Evolutionary conservation across 2,113 vertebrate genomes (phyloP), one percentile per base, ranked within the genome.

Genomic region (Eupsittula cactorum): DNA sequence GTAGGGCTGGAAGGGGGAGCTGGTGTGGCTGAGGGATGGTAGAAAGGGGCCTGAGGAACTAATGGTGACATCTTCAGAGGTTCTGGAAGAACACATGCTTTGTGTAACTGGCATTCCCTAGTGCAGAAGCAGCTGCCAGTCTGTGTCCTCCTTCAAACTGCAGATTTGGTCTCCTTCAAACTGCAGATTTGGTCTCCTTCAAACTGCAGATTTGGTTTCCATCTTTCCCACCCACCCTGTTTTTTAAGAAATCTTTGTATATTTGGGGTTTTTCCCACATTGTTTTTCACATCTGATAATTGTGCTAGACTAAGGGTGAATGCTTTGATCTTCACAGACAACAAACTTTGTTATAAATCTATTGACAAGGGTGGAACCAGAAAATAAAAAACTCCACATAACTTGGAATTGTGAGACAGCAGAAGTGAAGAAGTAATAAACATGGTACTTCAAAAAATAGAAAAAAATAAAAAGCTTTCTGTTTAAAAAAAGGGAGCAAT

Each of bases 281-380:
- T 85, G 37, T 78, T 94, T 86, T 92, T 88, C 55, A 52, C 44
- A 27, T 88, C 77, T 79, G 35, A 78, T 82, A 88, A 84, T 71
- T 78, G 42, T 83, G 13, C 44, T 88, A 65, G n/a, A 63, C 90
- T 81, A 86, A 81, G 46, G 44, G 68, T 76, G 69, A 92, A 55
- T 75, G 65, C 77, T 95, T 96, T 96, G 88, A 90, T 95, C 88
- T 92, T 94, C 25, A 25, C 49, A 70, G 47, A n/a, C 52, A 80
- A 25, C 39, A 42, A 79, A 52, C 11, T 88, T 86, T 28, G 16
- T 71, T 55, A 55, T 70, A 71, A 95, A 93, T 71, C 60, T 86
- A 64, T 63, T 93, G 80, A 60, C 62, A 84, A 88, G 52, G 39
- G 68, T 81, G 80, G 87, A 94, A 93, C 69, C 35, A 81, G 76